Percentiles rank a stretch among this genome's conserved stretches.
phyloP scores from a whole-genome alignment of 2,888 invertebrate species.

The Seira musarum region DNA sequence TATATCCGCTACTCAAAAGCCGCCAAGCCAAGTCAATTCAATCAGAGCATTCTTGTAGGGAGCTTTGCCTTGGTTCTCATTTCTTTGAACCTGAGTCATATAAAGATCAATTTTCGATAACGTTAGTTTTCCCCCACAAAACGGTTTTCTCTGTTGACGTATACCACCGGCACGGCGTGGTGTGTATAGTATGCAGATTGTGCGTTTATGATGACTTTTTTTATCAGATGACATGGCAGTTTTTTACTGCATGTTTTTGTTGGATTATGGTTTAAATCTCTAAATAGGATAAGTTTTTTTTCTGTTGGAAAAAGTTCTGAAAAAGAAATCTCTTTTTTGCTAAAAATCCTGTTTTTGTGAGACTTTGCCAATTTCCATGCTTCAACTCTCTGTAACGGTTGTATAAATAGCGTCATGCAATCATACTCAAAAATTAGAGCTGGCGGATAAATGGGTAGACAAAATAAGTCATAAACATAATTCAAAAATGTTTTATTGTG shows the following conservation, averaged over 20 bases:
- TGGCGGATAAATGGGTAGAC: background rate
- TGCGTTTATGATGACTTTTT: background rate
- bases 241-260: background rate
- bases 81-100: conserved; percentile 11
- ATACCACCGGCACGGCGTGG: conserved; percentile 1
- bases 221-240: background rate
- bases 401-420: background rate
- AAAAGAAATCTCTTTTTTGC: too few relatives aligned
- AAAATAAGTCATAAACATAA: background rate
- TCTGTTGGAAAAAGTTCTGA: background rate
- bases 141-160: background rate
- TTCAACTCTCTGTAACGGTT: too few relatives aligned
- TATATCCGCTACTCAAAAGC: conserved; percentile 33
- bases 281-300: background rate
- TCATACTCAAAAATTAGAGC: background rate
- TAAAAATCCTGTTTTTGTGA: background rate
- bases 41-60: background rate
- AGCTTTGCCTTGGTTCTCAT: conserved; percentile 26
- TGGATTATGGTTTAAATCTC: background rate
- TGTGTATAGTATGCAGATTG: background rate
- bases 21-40: conserved; percentile 24
- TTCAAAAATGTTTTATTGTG: background rate
- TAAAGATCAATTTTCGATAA: background rate
- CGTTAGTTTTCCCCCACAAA: conserved; percentile 13
- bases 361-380: background rate